A percentile compares a stretch with the other conserved stretches of the same genome.
These are phyloP conservation scores for Acanthosoma haemorrhoidale DNA, from an alignment of 2,888 invertebrate species.

Conservation along the genomic window DNA sequence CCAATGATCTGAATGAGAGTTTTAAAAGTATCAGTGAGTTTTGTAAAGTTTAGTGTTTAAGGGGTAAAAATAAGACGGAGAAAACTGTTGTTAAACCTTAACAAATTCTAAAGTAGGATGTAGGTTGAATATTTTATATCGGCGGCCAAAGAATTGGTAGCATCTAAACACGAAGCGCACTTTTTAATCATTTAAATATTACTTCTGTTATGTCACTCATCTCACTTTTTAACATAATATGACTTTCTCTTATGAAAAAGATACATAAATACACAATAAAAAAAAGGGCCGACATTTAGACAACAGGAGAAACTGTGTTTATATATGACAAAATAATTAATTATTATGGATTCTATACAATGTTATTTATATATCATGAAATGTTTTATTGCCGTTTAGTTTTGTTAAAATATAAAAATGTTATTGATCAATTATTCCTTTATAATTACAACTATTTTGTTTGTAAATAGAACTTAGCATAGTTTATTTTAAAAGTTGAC, in stretches of 20 bases:
- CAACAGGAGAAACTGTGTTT: slow-evolving; percentile 26
- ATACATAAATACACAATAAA: slow-evolving; percentile 23
- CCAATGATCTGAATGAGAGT: slow-evolving; percentile 19
- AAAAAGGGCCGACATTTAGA: slow-evolving; percentile 25
- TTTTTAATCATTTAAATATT: slow-evolving; percentile 32
- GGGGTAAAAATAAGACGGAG: slow-evolving; percentile 33
- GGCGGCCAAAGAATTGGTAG: slow-evolving; percentile 34
- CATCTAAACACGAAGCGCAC: slow-evolving; percentile 34
- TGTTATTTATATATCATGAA: background rate
- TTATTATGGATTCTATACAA: slow-evolving; percentile 1
- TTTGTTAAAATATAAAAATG: slow-evolving; percentile 3
- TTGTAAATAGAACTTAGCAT: slow-evolving; percentile 9
- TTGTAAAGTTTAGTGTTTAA: slow-evolving; percentile 26
- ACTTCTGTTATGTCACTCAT: slow-evolving; percentile 28
- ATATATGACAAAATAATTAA: background rate
- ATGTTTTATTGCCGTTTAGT: background rate
- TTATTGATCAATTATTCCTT: slow-evolving; percentile 6
- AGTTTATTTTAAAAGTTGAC: slow-evolving; percentile 8
- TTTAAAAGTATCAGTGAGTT: slow-evolving; percentile 7
- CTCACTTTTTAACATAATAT: slow-evolving; percentile 23
- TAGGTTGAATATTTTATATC: slow-evolving; percentile 39
- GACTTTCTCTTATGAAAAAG: slow-evolving; percentile 21
- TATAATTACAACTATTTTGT: background rate
- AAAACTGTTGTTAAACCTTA: slow-evolving; percentile 34
- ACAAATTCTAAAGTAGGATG: slow-evolving; percentile 39